Conservation (phyloP, 2,113 vertebrate species). For the Herpetotheres cachinnans region DNA sequence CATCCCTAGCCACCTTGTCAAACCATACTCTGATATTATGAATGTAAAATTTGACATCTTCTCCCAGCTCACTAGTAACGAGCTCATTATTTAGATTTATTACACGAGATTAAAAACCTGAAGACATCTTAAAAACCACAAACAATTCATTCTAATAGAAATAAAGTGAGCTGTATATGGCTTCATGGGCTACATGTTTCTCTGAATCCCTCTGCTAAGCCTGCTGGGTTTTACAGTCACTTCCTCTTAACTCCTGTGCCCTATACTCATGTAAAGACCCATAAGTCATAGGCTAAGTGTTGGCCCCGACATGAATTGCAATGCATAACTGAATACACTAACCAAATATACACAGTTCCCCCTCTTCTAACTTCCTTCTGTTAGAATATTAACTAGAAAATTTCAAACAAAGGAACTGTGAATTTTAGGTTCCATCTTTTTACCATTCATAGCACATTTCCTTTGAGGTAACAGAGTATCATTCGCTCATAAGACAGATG, state of each 20-base stretch:
- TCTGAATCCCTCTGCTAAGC: background rate
- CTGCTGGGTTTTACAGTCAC: background rate
- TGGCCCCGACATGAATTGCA: background rate
- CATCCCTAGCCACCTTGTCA: background rate
- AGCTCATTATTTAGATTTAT: conserved; percentile 18
- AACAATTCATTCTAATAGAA: background rate
- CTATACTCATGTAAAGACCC: background rate
- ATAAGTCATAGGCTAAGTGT: background rate
- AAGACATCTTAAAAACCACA: background rate
- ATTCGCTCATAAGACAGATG: conserved; percentile 26
- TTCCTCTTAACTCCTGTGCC: background rate
- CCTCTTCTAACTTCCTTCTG: background rate
- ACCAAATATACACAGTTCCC: background rate
- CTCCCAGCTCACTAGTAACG: background rate
- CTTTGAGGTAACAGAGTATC: background rate
- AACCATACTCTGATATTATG: background rate
- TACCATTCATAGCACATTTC: conserved; percentile 4
- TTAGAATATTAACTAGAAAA: background rate
- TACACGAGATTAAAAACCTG: background rate
- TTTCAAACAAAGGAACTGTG: background rate
- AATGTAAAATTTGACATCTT: conserved; percentile 21
- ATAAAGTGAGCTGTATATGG: background rate
- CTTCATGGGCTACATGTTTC: background rate
- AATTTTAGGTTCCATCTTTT: background rate
- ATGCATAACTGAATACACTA: background rate